phyloP scores from a whole-genome alignment of 2,113 vertebrate species.

The Gorsachius goisagi region DNA sequence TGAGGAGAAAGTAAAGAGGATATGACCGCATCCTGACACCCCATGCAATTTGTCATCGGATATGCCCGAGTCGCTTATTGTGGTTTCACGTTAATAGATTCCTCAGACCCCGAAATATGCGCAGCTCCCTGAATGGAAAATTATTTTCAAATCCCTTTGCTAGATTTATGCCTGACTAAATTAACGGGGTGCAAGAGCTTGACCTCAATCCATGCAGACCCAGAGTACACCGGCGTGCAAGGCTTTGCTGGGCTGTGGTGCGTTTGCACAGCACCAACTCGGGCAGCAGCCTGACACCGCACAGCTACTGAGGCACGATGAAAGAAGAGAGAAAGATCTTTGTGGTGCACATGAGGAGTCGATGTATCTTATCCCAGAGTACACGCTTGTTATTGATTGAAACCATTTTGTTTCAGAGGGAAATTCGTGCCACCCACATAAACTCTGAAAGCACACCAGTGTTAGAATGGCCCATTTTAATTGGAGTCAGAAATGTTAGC shows the following conservation, averaged over 20 bases:
- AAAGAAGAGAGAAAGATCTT: not conserved
- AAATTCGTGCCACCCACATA: not conserved
- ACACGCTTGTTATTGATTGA: not conserved
- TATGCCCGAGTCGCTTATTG: not conserved
- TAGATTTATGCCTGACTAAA: not conserved
- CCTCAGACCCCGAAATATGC: not conserved
- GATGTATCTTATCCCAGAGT: not conserved
- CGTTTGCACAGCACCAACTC: not conserved
- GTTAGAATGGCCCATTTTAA: not conserved
- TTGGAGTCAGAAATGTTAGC: not conserved
- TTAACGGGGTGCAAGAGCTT: not conserved
- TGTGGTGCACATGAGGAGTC: not conserved
- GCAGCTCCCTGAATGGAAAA: not conserved
- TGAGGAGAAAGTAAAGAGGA: not conserved
- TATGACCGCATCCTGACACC: not conserved
- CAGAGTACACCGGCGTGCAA: accelerated
- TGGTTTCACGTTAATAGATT: not conserved
- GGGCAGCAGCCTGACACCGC: not conserved
- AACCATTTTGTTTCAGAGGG: not conserved
- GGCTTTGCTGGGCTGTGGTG: not conserved
- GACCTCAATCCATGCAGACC: not conserved
- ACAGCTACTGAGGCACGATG: not conserved
- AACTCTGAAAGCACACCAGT: not conserved
- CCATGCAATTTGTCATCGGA: not conserved
- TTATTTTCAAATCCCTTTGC: not conserved